Base-by-base conservation (phyloP, 2,797 vertebrate genomes). In the Phataginus tetradactyla region DNA sequence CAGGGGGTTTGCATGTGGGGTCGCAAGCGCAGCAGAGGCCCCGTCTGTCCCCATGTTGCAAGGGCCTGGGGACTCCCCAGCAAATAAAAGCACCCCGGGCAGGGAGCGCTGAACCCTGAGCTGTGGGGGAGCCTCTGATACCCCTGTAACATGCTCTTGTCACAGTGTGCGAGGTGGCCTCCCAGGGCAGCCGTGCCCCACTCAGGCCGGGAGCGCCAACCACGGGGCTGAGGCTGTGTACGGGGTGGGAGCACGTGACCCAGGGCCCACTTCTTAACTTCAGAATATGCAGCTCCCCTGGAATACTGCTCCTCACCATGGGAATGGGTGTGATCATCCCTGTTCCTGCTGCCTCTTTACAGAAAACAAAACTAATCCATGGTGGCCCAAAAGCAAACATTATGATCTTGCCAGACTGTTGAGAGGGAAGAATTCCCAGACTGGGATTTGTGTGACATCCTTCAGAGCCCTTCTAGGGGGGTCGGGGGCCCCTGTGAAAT, bases 131-230 rank as follows among this genome's bases (percentile, higher is more conserved):
- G 17, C 8, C 32, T 57, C 14, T 14, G 8, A 37, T 51, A 8
- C 18, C 42, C 57, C 1, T 12, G 45, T 45, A 45, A 45, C 17
- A 7, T 7, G 20, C 12, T 23, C 10, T 29, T 78, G 45, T 8
- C 17, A 29, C 17, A 29, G 12, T 7, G 7, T 34, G 49, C 4
- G 4, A 17, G 42, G 39, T 5, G 49, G 39, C 14, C n/a, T 42
- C 8, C 1, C 3, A 5, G 0, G 18, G 23, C 3, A 0, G 10
- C 71, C 11, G 42, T 0, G 0, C 32, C 64, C 12, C 2, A 5
- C 14, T 34, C 64, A 64, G 66, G 61, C 53, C 20, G 25, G 42
- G 42, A 29, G 12, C 1, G 7, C 11, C 45, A 45, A 1, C 45
- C 45, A 11, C 11, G 45, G 10, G 34, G 18, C 68, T 2, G 37